Conservation (phyloP, 2,888 invertebrate genomes). For the Camponotus fellah region DNA sequence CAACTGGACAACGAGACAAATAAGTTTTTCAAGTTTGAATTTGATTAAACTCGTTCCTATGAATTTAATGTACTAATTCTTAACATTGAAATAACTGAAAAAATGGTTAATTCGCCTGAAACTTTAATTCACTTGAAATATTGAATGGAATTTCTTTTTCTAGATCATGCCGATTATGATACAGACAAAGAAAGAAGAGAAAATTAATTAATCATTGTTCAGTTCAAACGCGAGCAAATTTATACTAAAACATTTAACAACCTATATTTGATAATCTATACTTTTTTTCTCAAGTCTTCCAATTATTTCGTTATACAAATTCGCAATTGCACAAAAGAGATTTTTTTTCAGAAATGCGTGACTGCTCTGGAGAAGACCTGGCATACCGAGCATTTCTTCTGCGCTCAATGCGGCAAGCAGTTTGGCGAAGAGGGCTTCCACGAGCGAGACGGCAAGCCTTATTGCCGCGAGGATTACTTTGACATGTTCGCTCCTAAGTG, state of each 20-base stretch:
- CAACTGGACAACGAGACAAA: not conserved
- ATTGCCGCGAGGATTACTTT: constrained; percentile 98
- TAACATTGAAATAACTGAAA: not conserved
- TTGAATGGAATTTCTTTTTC: not conserved
- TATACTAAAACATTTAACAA: not conserved
- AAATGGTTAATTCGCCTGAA: not conserved
- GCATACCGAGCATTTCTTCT: constrained; percentile 99
- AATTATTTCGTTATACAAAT: not conserved
- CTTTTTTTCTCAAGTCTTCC: constrained; percentile 7
- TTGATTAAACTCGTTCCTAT: not conserved
- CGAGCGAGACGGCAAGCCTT: constrained; percentile 98
- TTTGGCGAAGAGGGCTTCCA: constrained; percentile 99
- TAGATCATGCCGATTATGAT: not conserved
- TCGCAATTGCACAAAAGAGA: not conserved
- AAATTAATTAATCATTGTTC: not conserved
- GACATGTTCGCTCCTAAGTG: constrained; percentile 99
- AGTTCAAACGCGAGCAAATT: not conserved
- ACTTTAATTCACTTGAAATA: not conserved
- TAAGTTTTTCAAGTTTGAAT: not conserved
- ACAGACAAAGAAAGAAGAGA: not conserved
- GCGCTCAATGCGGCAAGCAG: constrained; percentile 98
- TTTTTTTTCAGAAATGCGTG: constrained; percentile 95
- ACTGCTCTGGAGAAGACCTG: constrained; percentile 99
- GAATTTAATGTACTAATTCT: not conserved
- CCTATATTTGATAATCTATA: not conserved